Conservation (phyloP, 2,888 invertebrate species). For the Cantharis flavilabris region DNA sequence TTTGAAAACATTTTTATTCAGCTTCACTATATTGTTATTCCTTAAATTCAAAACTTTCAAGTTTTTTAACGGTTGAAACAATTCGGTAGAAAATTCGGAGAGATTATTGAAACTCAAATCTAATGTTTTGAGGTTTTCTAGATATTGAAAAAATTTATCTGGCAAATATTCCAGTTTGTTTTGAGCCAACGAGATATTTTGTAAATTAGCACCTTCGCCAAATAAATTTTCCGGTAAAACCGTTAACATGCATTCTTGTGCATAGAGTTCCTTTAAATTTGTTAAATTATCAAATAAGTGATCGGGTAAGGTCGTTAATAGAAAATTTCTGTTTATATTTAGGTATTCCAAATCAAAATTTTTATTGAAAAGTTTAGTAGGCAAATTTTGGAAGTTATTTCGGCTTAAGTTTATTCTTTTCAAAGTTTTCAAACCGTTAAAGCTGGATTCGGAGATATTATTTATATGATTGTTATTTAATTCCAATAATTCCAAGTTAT, state of each 20-base stretch:
- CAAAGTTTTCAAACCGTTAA: slow-evolving; percentile 43
- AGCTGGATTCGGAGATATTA: slow-evolving; percentile 39
- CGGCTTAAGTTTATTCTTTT: slow-evolving; percentile 46
- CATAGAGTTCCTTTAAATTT: slow-evolving; percentile 35
- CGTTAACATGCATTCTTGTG: slow-evolving; percentile 53
- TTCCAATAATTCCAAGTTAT: slow-evolving; percentile 45
- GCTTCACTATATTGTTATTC: slow-evolving; percentile 63
- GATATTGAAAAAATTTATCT: slow-evolving; percentile 65
- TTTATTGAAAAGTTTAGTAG: slow-evolving; percentile 62
- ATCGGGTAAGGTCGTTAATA: slow-evolving; percentile 11
- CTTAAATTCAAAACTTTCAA: slow-evolving; percentile 68
- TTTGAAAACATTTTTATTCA: slow-evolving; percentile 65
- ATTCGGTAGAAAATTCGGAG: slow-evolving; percentile 60
- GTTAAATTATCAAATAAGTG: slow-evolving; percentile 32
- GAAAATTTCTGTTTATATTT: slow-evolving; percentile 68
- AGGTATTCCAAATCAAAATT: slow-evolving; percentile 66
- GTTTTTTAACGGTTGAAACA: slow-evolving; percentile 67
- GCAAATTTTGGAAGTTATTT: slow-evolving; percentile 40
- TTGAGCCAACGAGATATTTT: slow-evolving; percentile 64
- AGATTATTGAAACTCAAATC: slow-evolving; percentile 28
- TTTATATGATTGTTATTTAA: slow-evolving; percentile 46
- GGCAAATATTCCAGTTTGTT: slow-evolving; percentile 58
- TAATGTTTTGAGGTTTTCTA: slow-evolving; percentile 58
- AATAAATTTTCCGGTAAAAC: slow-evolving; percentile 67
- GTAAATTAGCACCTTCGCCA: slow-evolving; percentile 61